Evolutionary conservation across 30 jellyfish, hydroid and myxozoan genomes (phyloP).

Genomic region (Nemopilema nomurai): DNA sequence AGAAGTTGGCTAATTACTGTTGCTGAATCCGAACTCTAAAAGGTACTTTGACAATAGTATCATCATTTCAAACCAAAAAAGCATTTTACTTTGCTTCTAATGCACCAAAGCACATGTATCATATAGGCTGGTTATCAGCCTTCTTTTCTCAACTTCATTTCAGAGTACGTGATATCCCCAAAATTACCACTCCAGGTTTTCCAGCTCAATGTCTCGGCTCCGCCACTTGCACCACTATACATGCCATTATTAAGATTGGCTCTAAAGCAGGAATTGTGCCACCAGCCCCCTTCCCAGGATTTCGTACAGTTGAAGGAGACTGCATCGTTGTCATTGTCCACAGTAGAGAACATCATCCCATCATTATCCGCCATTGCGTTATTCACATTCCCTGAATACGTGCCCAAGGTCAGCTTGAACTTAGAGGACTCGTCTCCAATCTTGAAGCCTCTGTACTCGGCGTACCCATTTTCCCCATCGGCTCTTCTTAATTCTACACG

Average conservation of each 20-base stretch:
- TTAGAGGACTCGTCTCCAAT: slow-evolving; percentile 15
- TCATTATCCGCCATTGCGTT: neutral
- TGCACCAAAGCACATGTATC: neutral
- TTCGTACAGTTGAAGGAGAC: slow-evolving; percentile 17
- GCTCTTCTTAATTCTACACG: slow-evolving; percentile 22
- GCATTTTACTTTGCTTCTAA: neutral
- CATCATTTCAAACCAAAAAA: too few species aligned
- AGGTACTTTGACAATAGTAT: too few species aligned
- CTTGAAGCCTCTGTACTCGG: slow-evolving; percentile 28
- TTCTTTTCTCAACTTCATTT: slow-evolving; percentile 23
- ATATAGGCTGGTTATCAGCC: neutral
- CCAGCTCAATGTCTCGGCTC: slow-evolving; percentile 3
- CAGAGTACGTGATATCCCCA: slow-evolving; percentile 7
- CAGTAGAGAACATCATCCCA: slow-evolving; percentile 12
- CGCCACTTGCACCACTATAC: neutral
- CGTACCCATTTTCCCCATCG: slow-evolving; percentile 22
- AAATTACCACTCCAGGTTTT: neutral
- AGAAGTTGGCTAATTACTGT: too few species aligned
- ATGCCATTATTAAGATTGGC: slow-evolving; percentile 18
- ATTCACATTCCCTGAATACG: slow-evolving; percentile 1
- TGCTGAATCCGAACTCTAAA: too few species aligned
- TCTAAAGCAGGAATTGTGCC: slow-evolving; percentile 31
- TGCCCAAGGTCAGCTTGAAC: slow-evolving; percentile 3
- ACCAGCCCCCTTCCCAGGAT: slow-evolving; percentile 35
- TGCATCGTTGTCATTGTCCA: slow-evolving; percentile 36